Percentiles rank a stretch among this genome's conserved stretches.
Conservation (phyloP, 2,888 invertebrate genomes). For the Masnerella sp. region DNA sequence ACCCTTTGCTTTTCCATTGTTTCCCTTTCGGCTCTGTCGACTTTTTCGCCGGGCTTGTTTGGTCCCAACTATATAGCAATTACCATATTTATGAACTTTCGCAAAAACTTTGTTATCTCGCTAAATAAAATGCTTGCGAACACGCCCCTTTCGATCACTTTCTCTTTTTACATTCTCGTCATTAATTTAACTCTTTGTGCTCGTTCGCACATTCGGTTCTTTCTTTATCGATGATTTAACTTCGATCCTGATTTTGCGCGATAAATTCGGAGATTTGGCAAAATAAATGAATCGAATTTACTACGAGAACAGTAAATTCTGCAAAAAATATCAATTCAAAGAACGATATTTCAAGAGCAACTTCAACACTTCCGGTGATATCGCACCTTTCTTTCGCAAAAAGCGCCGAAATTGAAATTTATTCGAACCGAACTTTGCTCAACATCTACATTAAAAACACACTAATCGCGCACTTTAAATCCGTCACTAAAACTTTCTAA, state of each 20-base stretch:
- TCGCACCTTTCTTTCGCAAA: not conserved
- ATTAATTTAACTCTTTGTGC: too few relatives aligned
- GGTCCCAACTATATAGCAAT: slow-evolving; percentile 10
- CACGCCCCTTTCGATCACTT: too few relatives aligned
- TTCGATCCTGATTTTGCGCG: too few relatives aligned
- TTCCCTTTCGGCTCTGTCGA: slow-evolving; percentile 23
- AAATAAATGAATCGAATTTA: too few relatives aligned
- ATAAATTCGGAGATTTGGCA: too few relatives aligned
- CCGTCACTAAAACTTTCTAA: slow-evolving; percentile 33
- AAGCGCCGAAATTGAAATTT: slow-evolving; percentile 9
- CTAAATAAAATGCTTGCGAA: too few relatives aligned
- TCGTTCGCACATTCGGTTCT: too few relatives aligned
- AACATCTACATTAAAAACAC: slow-evolving; percentile 21
- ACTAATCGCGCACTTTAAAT: slow-evolving; percentile 33
- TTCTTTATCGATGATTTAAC: too few relatives aligned
- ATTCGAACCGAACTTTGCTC: slow-evolving; percentile 10
- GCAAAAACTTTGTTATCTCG: slow-evolving; percentile 10
- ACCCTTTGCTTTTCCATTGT: slow-evolving; percentile 56
- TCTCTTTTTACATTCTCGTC: too few relatives aligned
- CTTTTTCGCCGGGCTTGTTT: slow-evolving; percentile 28
- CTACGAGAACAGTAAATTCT: too few relatives aligned
- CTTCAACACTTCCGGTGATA: not conserved
- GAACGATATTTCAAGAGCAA: not conserved
- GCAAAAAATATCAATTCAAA: not conserved
- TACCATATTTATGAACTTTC: slow-evolving; percentile 26